Percentiles rank a stretch among this genome's conserved stretches.
Evolutionary conservation across 2,888 invertebrate species (phyloP).

Genomic region (Netelia melanura): DNA sequence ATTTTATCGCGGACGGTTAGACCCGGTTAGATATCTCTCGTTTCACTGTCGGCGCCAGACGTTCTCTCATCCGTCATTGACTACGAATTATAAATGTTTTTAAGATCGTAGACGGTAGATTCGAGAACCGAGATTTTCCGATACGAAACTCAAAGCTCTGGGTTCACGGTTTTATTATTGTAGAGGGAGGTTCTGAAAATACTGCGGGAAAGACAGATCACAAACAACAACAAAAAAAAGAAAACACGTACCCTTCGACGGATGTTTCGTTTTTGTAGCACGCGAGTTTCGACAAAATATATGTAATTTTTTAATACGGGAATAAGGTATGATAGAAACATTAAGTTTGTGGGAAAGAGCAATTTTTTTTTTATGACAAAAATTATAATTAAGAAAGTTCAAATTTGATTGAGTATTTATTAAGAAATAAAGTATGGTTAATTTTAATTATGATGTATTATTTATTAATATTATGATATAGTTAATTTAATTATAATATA

Average conservation of each 20-base stretch:
- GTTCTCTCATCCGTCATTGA: conserved; percentile 62
- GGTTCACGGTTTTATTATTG: conserved; percentile 3
- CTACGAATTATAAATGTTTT: conserved; percentile 56
- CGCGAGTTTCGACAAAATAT: too few relatives aligned
- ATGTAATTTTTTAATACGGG: too few relatives aligned
- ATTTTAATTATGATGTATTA: too few relatives aligned
- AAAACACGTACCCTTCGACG: background rate
- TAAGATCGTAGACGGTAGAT: conserved; percentile 66
- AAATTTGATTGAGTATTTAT: too few relatives aligned
- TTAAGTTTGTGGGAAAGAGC: too few relatives aligned
- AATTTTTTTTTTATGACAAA: too few relatives aligned
- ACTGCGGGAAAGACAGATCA: background rate
- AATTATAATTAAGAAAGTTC: too few relatives aligned
- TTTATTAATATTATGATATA: too few relatives aligned
- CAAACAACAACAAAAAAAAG: background rate
- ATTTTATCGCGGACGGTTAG: conserved; percentile 49
- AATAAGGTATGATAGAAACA: too few relatives aligned
- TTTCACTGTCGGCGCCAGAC: conserved; percentile 62
- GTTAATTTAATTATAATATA: too few relatives aligned
- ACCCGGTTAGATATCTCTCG: conserved; percentile 31
- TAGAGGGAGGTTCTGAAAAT: conserved; percentile 8
- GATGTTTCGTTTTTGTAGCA: too few relatives aligned
- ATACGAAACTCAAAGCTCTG: conserved; percentile 10
- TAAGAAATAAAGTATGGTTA: too few relatives aligned
- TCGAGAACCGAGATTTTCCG: conserved; percentile 50